phyloP scores from a whole-genome alignment of 2,113 vertebrate genomes.

The Halichoerus grypus region DNA sequence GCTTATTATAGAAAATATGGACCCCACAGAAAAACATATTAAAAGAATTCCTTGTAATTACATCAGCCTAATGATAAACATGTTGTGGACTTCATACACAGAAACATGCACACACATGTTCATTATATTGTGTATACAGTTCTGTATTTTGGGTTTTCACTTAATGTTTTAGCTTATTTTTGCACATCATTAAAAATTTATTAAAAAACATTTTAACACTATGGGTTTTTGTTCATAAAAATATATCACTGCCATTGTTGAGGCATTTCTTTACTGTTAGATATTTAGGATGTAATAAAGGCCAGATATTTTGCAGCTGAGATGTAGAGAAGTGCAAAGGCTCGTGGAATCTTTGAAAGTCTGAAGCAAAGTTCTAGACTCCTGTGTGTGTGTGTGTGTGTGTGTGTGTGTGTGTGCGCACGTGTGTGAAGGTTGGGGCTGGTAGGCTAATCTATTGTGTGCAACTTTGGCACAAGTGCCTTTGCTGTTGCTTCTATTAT shows the following conservation, averaged over 20 bases:
- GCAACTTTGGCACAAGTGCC: background rate
- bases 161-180: background rate
- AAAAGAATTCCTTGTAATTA: background rate
- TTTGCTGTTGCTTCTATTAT: constrained; percentile 38
- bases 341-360: background rate
- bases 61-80: background rate
- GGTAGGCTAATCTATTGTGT: background rate
- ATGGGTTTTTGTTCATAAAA: background rate
- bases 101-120: background rate
- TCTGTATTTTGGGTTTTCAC: background rate
- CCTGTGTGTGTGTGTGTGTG: background rate
- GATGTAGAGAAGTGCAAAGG: background rate
- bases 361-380: background rate
- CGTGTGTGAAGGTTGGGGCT: background rate
- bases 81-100: background rate
- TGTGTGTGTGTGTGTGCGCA: background rate
- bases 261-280: background rate
- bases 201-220: background rate
- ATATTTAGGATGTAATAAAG: background rate
- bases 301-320: background rate
- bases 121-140: background rate
- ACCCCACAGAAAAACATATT: background rate
- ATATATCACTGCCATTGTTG: background rate
- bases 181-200: background rate
- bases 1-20: background rate